Percentiles rank a stretch among this genome's conserved stretches.
Conservation (phyloP, 2,888 invertebrate species). For the Patella pellucida region DNA sequence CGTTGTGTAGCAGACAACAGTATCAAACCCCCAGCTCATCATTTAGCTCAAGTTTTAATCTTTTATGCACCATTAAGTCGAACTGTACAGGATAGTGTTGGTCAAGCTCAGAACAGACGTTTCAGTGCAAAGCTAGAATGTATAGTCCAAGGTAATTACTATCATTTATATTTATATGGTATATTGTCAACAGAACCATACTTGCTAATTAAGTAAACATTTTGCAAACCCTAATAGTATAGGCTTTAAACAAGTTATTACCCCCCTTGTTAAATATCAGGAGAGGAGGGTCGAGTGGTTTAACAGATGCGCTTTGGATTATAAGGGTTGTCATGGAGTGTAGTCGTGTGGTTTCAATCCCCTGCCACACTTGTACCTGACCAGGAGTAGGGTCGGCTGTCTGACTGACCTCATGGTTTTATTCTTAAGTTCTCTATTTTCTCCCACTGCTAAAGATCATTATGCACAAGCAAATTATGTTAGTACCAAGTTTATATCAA, state of each 20-base stretch:
- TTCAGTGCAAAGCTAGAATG: conserved; percentile 67
- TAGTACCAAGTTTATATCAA: neutral
- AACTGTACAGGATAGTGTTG: conserved; percentile 65
- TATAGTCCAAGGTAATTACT: conserved; percentile 59
- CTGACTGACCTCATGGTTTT: no score
- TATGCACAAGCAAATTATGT: no score
- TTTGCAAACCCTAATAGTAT: no score
- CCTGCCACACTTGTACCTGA: no score
- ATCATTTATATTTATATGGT: neutral
- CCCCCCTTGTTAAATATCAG: neutral
- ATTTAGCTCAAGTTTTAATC: conserved; percentile 62
- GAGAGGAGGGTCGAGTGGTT: no score
- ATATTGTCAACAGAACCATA: neutral
- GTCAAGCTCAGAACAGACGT: conserved; percentile 67
- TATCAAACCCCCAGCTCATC: conserved; percentile 66
- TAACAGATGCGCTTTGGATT: neutral
- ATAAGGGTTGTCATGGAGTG: neutral
- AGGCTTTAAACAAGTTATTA: no score
- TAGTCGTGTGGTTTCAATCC: no score
- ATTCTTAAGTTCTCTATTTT: no score
- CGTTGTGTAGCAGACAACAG: conserved; percentile 70
- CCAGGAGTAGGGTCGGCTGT: no score
- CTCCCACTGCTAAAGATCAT: no score
- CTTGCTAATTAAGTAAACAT: no score
- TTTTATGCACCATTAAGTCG: conserved; percentile 60